These are phyloP conservation scores for Subanguina moxae DNA, from an alignment of 1,140 invertebrate genomes.

Conservation along the genomic window DNA sequence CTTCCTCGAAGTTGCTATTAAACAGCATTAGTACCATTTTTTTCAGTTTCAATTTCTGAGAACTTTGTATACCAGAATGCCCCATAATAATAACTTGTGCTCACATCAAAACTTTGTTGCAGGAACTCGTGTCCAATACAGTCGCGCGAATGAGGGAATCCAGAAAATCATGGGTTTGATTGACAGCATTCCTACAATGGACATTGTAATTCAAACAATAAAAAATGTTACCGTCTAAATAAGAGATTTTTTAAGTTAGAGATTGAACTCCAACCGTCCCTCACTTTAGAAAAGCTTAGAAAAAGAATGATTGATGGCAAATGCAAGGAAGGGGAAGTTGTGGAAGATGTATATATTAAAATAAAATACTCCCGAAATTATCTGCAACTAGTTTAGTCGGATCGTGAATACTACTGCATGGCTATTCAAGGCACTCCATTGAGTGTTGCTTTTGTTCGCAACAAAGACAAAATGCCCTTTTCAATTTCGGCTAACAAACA, in stretches of 20 bases:
- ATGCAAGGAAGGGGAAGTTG: conserved; percentile 30
- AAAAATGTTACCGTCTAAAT: not conserved
- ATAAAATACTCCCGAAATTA: not conserved
- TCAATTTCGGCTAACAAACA: not conserved
- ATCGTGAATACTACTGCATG: not conserved
- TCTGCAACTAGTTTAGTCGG: not conserved
- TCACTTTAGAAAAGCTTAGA: conserved; percentile 39
- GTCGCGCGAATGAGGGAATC: conserved; percentile 50
- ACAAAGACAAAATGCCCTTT: not conserved
- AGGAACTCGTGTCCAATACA: conserved; percentile 53
- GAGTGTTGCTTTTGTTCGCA: not conserved
- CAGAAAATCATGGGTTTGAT: conserved; percentile 50
- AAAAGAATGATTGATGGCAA: conserved; percentile 33
- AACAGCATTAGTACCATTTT: too few species aligned
- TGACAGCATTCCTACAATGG: conserved; percentile 52
- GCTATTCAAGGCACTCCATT: not conserved
- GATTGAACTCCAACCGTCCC: conserved; percentile 36
- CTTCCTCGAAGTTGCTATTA: too few species aligned
- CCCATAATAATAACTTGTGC: too few species aligned
- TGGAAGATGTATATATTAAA: conserved; percentile 12
- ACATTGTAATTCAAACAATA: conserved; percentile 36
- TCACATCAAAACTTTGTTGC: not conserved
- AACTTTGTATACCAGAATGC: too few species aligned
- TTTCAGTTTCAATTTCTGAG: too few species aligned
- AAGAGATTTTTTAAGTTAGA: conserved; percentile 48